A percentile compares a stretch with the other conserved stretches of the same genome.
Evolutionary conservation across 30 jellyfish, hydroid and myxozoan genomes (phyloP).

Genomic region (Pseudorhiza aurosa): DNA sequence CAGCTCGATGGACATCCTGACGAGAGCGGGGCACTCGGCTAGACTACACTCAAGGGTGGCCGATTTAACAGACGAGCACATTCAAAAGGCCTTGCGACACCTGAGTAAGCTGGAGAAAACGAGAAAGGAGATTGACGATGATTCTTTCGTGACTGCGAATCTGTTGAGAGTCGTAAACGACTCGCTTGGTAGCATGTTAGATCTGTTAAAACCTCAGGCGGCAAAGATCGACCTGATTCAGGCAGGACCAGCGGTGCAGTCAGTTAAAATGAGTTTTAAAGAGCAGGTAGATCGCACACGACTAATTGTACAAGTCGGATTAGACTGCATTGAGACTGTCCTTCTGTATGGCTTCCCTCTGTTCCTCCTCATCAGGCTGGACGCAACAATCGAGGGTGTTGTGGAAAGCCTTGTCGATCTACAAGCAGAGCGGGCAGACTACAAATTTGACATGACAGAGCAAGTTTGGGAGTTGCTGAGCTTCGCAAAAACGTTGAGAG

Average conservation of each 20-base stretch:
- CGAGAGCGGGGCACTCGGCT: not conserved
- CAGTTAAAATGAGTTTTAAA: not conserved
- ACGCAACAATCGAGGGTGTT: not conserved
- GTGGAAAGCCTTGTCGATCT: not conserved
- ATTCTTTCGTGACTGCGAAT: not conserved
- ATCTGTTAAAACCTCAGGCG: not conserved
- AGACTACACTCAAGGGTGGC: not conserved
- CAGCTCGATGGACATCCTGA: not conserved
- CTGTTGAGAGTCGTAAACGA: not conserved
- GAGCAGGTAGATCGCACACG: conserved; percentile 24
- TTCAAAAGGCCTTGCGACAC: not conserved
- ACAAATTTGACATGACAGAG: not conserved
- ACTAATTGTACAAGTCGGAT: not conserved
- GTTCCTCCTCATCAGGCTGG: not conserved
- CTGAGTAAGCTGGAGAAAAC: not conserved
- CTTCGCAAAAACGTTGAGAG: not conserved
- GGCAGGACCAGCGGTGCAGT: not conserved
- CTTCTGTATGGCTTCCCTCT: conserved; percentile 20
- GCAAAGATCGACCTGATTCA: not conserved
- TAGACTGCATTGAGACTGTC: conserved; percentile 1
- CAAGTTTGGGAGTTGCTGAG: conserved; percentile 7
- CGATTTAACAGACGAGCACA: not conserved
- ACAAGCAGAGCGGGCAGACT: not conserved
- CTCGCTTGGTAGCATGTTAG: not conserved
- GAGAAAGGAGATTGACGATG: not conserved